phyloP scores from a whole-genome alignment of 2,888 invertebrate species.

The Homarus gammarus region DNA sequence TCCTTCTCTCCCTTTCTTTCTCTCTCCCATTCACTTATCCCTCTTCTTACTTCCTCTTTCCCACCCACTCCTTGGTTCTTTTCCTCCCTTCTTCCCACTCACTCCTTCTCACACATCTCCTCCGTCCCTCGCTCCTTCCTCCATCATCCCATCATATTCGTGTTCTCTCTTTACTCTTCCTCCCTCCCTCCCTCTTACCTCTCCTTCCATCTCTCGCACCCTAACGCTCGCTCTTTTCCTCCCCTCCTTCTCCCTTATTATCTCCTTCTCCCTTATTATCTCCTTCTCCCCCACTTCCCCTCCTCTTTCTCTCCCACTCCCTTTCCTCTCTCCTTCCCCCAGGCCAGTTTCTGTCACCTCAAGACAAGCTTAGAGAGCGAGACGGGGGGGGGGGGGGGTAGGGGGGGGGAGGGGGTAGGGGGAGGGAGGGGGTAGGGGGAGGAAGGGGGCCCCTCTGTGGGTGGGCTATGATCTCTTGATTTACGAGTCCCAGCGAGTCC shows the following conservation, averaged over 20 bases:
- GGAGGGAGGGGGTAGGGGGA: no score
- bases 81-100: background rate
- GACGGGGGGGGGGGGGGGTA: no score
- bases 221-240: background rate
- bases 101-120: background rate
- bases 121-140: slow-evolving; percentile 15
- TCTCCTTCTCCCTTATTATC: background rate
- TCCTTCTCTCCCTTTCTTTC: no score
- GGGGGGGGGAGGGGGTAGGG: no score
- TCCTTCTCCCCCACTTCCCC: slow-evolving; percentile 7
- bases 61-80: background rate
- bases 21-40: background rate
- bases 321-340: background rate
- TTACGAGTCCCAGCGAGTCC: no score
- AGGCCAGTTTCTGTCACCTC: no score
- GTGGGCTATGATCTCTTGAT: no score
- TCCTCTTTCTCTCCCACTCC: background rate
- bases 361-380: background rate
- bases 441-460: no score
- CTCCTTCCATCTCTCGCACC: slow-evolving; percentile 24
- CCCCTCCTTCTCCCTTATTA: no score
- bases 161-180: background rate
- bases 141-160: background rate
- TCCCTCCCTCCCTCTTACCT: slow-evolving; percentile 5
- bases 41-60: slow-evolving; percentile 19